Base-by-base conservation (phyloP, 2,113 vertebrate species). In the Thamnaconus septentrionalis region DNA sequence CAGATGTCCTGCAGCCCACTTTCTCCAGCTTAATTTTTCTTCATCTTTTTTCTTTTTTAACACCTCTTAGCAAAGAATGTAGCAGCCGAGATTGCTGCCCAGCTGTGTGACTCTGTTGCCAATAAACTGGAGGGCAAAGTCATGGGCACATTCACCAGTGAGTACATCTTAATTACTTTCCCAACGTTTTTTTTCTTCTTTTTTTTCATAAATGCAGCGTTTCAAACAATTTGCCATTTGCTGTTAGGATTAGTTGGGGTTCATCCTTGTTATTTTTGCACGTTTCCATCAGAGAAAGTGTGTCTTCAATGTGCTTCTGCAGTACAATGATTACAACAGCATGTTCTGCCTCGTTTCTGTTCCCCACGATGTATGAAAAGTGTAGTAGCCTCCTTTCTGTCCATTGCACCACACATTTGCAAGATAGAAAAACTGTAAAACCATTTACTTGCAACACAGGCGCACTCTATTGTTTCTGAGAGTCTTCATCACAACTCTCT, bases 61-160 rank as follows among this genome's bases (percentile, higher is more conserved):
- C 9, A 46, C 43, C 9, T 5, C 6, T 0, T 69, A 99, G 97
- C 96, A 7, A 99, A 99, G 91, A 99, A 99, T 1, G 97, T 99
- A 88, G 97, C 97, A 61, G 93, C 96, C 31, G 97, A 99, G 3
- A 99, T 99, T 8, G 91, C 97, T 5, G 88, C 92, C 58, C 94
- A 94, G 88, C 94, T 99, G 68, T 99, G 97, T 46, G 94, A 97
- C 61, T 99, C 97, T 0, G 95, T 99, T 74, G 96, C 96, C 70
- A 98, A 93, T 84, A 99, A 98, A 75, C 85, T 99, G 91, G 97
- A 99, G 87, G 97, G 97, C 66, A 99, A 97, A 90, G 95, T 98
- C 90, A 98, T 98, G 96, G 97, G 97, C 73, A 98, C 97, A 0
- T 99, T 99, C 89, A 97, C 94, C 89, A 98, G 97, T 99, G 87